A percentile compares a stretch with the other conserved stretches of the same genome.
Evolutionary conservation across 1,140 invertebrate species (phyloP).

Genomic region (Tetragonula clypearis): DNA sequence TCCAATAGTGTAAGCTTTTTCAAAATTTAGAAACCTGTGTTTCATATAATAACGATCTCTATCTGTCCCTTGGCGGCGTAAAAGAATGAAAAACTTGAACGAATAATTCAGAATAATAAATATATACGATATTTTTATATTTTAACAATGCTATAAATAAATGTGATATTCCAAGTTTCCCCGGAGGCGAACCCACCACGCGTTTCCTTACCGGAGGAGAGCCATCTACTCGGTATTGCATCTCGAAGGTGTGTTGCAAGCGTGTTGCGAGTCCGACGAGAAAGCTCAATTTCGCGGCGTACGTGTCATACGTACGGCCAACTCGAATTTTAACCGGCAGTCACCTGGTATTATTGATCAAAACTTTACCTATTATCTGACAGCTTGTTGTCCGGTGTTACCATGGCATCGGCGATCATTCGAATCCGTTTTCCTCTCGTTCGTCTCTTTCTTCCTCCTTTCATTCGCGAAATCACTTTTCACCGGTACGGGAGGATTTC

Average conservation of each 20-base stretch:
- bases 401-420: conserved; percentile 79
- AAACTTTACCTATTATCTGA: conserved; percentile 82
- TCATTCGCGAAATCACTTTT: conserved; percentile 31
- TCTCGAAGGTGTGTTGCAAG: neutral
- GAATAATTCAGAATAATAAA: neutral
- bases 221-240: neutral
- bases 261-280: neutral
- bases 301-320: conserved; percentile 46
- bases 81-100: neutral
- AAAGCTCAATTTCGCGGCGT: neutral
- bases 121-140: too few relatives aligned
- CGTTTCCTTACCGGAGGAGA: neutral
- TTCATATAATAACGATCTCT: neutral
- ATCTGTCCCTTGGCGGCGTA: rapidly evolving
- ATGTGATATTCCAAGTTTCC: neutral
- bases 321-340: conserved; percentile 65
- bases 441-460: conserved; percentile 53
- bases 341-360: conserved; percentile 81
- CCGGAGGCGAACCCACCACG: neutral
- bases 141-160: neutral
- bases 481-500: conserved; percentile 1
- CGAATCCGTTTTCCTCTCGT: conserved; percentile 67
- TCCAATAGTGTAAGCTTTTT: neutral
- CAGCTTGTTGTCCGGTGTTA: conserved; percentile 81
- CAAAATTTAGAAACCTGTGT: neutral